These are phyloP conservation scores for Cydia amplana DNA, from an alignment of 1,140 invertebrate species.

Conservation along the genomic window DNA sequence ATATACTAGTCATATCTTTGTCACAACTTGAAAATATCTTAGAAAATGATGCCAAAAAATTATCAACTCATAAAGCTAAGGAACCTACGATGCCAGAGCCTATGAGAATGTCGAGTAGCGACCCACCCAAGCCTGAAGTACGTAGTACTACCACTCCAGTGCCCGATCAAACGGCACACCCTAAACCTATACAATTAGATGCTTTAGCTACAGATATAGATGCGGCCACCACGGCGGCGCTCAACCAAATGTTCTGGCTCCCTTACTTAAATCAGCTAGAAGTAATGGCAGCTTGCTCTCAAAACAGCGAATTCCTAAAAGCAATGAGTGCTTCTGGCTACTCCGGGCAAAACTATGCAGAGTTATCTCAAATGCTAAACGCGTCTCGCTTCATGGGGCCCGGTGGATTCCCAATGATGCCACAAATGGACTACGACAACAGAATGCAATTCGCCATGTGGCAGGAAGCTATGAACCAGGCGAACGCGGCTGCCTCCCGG, in stretches of 20 bases:
- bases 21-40: constrained; percentile 87
- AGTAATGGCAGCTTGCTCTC: constrained; percentile 73
- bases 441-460: constrained; percentile 83
- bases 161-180: constrained; percentile 58
- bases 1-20: constrained; percentile 88
- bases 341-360: constrained; percentile 70
- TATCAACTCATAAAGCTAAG: constrained; percentile 55
- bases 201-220: constrained; percentile 82
- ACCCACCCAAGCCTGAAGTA: constrained; percentile 43
- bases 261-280: constrained; percentile 84
- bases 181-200: constrained; percentile 65
- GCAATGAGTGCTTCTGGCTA: constrained; percentile 75
- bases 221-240: constrained; percentile 82
- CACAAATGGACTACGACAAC: constrained; percentile 80
- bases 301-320: constrained; percentile 76
- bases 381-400: constrained; percentile 68
- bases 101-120: constrained; percentile 50
- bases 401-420: constrained; percentile 74
- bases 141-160: constrained; percentile 41
- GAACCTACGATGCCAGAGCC: constrained; percentile 13
- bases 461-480: constrained; percentile 82
- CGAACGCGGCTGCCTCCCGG: constrained; percentile 68
- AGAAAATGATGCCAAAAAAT: constrained; percentile 77
- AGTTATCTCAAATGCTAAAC: constrained; percentile 78
- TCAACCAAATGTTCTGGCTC: constrained; percentile 86